phyloP scores from a whole-genome alignment of 2,888 invertebrate genomes.

The Prenolepis imparis region DNA sequence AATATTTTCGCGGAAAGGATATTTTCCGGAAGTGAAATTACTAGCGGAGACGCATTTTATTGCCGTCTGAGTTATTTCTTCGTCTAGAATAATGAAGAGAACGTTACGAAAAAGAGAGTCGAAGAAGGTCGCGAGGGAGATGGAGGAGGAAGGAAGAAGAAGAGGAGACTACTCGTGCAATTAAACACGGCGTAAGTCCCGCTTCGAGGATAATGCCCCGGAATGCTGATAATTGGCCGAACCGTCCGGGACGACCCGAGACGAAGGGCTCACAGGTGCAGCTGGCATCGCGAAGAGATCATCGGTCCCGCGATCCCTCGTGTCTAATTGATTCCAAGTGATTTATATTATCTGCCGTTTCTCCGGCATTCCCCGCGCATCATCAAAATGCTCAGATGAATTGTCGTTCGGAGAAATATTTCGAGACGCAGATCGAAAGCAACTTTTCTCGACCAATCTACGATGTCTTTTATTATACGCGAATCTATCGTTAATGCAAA shows the following conservation, averaged over 20 bases:
- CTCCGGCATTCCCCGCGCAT: slow-evolving; percentile 67
- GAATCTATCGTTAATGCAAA: not conserved
- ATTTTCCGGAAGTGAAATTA: slow-evolving; percentile 15
- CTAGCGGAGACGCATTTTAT: slow-evolving; percentile 10
- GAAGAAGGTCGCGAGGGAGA: slow-evolving; percentile 19
- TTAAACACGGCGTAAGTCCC: slow-evolving; percentile 77
- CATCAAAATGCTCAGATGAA: slow-evolving; percentile 35
- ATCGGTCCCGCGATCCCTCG: slow-evolving; percentile 82
- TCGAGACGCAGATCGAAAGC: not conserved
- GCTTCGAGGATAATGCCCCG: slow-evolving; percentile 80
- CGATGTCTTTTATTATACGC: not conserved
- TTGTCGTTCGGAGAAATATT: slow-evolving; percentile 1
- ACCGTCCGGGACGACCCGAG: slow-evolving; percentile 74
- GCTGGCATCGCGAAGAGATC: slow-evolving; percentile 79
- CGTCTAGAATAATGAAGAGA: slow-evolving; percentile 15
- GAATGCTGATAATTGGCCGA: slow-evolving; percentile 84
- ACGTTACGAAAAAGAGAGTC: slow-evolving; percentile 15
- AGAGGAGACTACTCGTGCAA: slow-evolving; percentile 75
- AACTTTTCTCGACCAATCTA: not conserved
- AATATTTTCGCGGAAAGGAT: not conserved
- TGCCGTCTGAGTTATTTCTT: slow-evolving; percentile 17
- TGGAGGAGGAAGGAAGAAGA: slow-evolving; percentile 61
- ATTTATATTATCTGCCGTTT: slow-evolving; percentile 81
- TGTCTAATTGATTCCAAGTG: slow-evolving; percentile 84
- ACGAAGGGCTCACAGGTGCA: slow-evolving; percentile 73